phyloP scores from a whole-genome alignment of 2,113 vertebrate species.

The Cromileptes altivelis region DNA sequence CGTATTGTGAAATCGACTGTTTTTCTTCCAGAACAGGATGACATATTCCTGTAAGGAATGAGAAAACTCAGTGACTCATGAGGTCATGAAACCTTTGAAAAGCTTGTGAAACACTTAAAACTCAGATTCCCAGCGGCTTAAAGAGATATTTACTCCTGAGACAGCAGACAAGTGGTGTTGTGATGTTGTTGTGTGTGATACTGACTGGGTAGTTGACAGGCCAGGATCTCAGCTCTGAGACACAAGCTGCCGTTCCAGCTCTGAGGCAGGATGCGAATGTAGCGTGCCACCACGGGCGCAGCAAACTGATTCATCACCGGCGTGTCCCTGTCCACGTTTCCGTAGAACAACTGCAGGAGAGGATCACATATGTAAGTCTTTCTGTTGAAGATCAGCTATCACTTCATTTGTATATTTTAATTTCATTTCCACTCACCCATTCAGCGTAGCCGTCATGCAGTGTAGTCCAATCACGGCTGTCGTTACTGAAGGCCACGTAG shows the following conservation, averaged over 20 bases:
- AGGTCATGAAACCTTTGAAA: not conserved
- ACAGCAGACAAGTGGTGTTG: not conserved
- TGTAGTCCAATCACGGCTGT: constrained; percentile 93
- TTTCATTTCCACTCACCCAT: constrained; percentile 86
- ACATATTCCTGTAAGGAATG: not conserved
- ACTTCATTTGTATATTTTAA: too few species aligned
- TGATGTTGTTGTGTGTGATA: not conserved
- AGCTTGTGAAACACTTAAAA: not conserved
- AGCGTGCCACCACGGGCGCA: constrained; percentile 89
- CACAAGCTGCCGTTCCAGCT: constrained; percentile 97
- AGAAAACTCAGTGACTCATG: not conserved
- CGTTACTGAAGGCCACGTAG: constrained; percentile 96
- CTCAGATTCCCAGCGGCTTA: not conserved
- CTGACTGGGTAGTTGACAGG: constrained; percentile 91
- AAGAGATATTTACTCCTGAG: not conserved
- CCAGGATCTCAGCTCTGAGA: constrained; percentile 92
- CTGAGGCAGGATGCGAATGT: constrained; percentile 93
- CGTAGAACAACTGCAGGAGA: constrained; percentile 90
- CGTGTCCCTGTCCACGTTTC: constrained; percentile 94
- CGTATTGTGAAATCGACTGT: not conserved
- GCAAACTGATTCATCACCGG: constrained; percentile 92
- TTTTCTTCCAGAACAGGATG: not conserved
- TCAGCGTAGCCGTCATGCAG: constrained; percentile 94
- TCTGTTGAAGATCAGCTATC: not conserved
- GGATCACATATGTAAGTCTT: not conserved